Conservation (phyloP, 2,113 vertebrate species). For the Jacana jacana region DNA sequence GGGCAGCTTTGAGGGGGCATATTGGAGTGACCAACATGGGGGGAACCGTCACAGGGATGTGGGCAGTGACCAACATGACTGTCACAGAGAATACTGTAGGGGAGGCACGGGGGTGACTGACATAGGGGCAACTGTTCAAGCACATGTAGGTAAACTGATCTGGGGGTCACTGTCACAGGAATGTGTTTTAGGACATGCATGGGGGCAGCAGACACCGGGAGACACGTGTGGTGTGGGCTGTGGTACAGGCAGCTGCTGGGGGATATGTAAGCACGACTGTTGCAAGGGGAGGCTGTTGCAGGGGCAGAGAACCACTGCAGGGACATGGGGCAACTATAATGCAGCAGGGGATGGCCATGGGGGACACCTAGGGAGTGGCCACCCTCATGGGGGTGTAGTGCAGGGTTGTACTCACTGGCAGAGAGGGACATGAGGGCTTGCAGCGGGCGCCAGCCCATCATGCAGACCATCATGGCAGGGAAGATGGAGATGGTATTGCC, state of each 20-base stretch:
- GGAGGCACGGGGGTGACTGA: too few relatives aligned
- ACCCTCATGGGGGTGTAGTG: accelerated
- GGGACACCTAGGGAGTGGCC: accelerated
- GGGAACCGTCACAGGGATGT: neutral
- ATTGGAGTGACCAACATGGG: neutral
- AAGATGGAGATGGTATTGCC: slow-evolving; percentile 99
- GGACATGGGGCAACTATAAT: accelerated
- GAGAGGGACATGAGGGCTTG: slow-evolving; percentile 97
- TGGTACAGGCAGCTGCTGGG: accelerated
- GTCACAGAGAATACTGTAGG: neutral
- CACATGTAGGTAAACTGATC: too few relatives aligned
- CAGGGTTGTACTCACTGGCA: slow-evolving; percentile 83
- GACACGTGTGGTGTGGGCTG: accelerated
- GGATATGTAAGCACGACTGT: too few relatives aligned
- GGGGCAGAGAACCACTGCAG: accelerated
- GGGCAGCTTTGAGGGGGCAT: neutral
- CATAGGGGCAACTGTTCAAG: neutral
- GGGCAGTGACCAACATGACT: neutral
- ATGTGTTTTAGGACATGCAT: accelerated
- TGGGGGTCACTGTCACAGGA: neutral
- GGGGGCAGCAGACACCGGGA: neutral
- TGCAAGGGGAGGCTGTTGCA: too few relatives aligned
- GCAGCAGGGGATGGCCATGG: accelerated
- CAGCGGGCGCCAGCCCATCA: slow-evolving; percentile 99
- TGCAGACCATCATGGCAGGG: slow-evolving; percentile 98